Conservation (phyloP, 2,113 vertebrate genomes). For the Pampusana beccarii region DNA sequence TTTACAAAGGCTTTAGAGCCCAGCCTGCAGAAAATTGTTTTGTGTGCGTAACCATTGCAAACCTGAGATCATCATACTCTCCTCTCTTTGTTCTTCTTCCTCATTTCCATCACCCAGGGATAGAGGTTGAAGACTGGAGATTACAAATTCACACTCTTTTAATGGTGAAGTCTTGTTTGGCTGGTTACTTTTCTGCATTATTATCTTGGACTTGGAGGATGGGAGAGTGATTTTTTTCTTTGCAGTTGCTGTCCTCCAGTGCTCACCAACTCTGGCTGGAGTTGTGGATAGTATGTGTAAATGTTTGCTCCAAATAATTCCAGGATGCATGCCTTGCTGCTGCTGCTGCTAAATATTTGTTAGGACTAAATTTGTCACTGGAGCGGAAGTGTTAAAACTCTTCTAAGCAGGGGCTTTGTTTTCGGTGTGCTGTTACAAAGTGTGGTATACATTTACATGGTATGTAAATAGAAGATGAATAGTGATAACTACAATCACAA, state of each 20-base stretch:
- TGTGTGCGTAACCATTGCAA: background rate
- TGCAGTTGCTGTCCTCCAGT: background rate
- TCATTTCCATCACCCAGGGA: background rate
- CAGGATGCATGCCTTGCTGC: background rate
- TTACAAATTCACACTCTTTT: background rate
- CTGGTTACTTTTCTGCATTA: background rate
- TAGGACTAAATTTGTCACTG: background rate
- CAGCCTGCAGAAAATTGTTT: background rate
- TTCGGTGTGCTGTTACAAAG: background rate
- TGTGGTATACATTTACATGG: background rate
- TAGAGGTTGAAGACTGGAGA: background rate
- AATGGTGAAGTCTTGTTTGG: background rate
- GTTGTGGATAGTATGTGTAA: background rate
- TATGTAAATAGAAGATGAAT: constrained; percentile 29
- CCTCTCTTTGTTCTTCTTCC: background rate
- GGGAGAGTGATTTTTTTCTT: background rate
- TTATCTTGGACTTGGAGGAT: background rate
- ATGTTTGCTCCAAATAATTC: background rate
- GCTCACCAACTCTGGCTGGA: background rate
- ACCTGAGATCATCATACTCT: background rate
- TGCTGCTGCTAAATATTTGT: background rate
- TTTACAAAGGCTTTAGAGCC: background rate
- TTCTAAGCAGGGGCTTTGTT: constrained; percentile 9
- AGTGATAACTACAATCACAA: constrained; percentile 18
- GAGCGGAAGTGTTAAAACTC: background rate